These are phyloP conservation scores for Pangasius larnaudii DNA, from an alignment of 2,797 vertebrate species.

Conservation along the genomic window DNA sequence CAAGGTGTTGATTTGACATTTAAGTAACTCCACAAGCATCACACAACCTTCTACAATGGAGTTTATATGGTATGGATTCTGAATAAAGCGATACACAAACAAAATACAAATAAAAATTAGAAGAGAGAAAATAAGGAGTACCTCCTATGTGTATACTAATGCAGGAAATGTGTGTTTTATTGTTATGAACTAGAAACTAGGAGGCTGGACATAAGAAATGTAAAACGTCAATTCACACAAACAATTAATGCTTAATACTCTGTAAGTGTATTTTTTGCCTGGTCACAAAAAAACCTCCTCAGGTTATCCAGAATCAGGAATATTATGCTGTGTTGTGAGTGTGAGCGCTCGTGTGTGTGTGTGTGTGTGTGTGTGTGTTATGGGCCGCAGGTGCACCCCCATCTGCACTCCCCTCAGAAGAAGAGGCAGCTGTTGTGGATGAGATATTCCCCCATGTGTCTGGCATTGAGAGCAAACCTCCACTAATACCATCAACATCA, in stretches of 20 bases:
- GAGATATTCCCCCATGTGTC: constrained; percentile 55
- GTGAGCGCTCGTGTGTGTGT: not conserved
- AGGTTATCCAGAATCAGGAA: constrained; percentile 6
- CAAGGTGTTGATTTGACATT: not conserved
- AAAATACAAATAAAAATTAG: not conserved
- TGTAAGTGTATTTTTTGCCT: not conserved
- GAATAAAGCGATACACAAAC: not conserved
- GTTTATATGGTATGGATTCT: not conserved
- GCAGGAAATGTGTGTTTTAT: not conserved
- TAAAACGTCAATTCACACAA: not conserved
- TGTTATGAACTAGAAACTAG: not conserved
- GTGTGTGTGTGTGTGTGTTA: constrained; percentile 17
- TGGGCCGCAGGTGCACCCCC: constrained; percentile 49
- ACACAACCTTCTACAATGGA: not conserved
- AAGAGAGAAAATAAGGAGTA: not conserved
- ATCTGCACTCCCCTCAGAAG: constrained; percentile 51
- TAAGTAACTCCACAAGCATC: not conserved
- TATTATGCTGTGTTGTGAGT: constrained; percentile 21
- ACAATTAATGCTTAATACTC: not conserved
- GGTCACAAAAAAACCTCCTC: not conserved
- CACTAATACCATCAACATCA: constrained; percentile 55
- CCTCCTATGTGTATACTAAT: not conserved
- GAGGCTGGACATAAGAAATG: not conserved
- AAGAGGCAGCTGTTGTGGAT: constrained; percentile 57
- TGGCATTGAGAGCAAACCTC: constrained; percentile 47